phyloP scores from a whole-genome alignment of 2,797 vertebrate species.

The Anabacerthia variegaticeps region DNA sequence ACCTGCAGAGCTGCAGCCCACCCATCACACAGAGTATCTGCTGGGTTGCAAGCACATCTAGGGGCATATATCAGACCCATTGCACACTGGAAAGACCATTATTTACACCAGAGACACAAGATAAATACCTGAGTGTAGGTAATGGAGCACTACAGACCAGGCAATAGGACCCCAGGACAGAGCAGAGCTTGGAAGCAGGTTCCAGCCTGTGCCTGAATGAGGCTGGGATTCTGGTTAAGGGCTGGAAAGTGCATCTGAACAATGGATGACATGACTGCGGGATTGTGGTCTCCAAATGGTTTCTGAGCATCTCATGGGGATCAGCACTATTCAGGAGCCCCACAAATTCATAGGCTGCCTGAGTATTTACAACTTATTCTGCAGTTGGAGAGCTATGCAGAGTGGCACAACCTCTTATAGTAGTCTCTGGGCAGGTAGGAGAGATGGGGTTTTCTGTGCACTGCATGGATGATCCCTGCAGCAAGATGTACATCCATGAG shows the following conservation, averaged over 20 bases:
- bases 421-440: neutral
- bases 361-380: neutral
- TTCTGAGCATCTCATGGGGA: neutral
- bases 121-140: neutral
- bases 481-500: neutral
- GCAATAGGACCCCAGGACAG: neutral
- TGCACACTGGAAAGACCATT: fast-evolving
- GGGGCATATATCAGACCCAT: fast-evolving
- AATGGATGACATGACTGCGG: neutral
- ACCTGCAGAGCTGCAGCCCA: neutral
- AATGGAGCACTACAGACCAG: neutral
- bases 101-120: neutral
- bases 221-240: neutral
- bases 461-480: neutral
- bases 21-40: neutral
- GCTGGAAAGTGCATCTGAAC: neutral
- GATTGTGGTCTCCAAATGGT: neutral
- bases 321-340: neutral
- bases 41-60: neutral
- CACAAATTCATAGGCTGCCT: neutral
- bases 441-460: neutral
- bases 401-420: neutral
- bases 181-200: neutral
- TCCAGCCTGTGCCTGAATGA: neutral
- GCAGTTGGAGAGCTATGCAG: neutral